phyloP scores from a whole-genome alignment of 2,888 invertebrate species.

The Protonemura montana region DNA sequence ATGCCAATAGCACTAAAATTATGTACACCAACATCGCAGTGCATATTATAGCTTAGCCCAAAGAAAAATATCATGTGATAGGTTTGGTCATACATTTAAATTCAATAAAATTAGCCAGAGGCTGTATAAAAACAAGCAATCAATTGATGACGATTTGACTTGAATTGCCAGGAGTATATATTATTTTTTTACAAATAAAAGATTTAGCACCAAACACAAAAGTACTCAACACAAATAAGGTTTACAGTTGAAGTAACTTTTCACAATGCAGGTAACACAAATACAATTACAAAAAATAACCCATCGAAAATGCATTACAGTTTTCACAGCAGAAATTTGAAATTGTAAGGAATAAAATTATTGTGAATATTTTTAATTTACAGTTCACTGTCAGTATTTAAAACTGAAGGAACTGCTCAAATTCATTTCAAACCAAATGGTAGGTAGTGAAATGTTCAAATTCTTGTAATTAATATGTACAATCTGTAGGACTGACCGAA shows the following conservation, averaged over 20 bases:
- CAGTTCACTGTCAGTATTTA: neutral
- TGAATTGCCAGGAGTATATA: neutral
- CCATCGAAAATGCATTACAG: neutral
- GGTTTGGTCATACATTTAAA: neutral
- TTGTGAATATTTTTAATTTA: neutral
- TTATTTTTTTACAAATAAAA: neutral
- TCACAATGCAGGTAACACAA: neutral
- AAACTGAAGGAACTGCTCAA: neutral
- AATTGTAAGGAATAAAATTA: slow-evolving; percentile 2
- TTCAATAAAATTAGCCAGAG: neutral
- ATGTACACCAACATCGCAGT: neutral
- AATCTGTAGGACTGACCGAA: neutral
- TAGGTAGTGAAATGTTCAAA: neutral
- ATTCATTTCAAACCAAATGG: neutral
- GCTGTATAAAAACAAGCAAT: neutral
- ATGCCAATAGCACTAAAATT: neutral
- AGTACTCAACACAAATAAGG: neutral
- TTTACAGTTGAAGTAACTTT: neutral
- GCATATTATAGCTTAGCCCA: neutral
- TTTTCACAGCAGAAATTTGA: neutral
- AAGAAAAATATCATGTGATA: neutral
- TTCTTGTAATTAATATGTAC: neutral
- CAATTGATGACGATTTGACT: neutral
- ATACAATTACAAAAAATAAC: neutral
- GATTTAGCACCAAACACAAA: neutral